These are phyloP conservation scores for Drosophila borborema DNA, from an alignment of 2,888 invertebrate species.

Conservation along the genomic window DNA sequence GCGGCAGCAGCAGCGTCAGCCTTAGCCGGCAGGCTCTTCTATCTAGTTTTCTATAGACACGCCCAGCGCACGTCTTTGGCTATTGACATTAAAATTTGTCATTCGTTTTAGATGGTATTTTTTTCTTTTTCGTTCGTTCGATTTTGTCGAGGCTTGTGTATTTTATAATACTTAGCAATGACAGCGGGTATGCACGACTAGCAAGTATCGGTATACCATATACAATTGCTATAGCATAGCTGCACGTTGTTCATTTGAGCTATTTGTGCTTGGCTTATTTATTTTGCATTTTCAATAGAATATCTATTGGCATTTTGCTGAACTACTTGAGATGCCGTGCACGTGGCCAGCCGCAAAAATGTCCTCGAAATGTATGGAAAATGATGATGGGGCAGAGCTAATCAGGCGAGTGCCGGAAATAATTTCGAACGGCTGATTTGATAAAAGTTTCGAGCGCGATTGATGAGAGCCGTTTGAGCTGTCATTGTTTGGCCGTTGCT, in stretches of 20 bases:
- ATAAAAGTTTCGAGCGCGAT: slow-evolving; percentile 61
- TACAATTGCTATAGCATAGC: slow-evolving; percentile 3
- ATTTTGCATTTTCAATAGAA: slow-evolving; percentile 59
- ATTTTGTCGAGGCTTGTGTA: slow-evolving; percentile 24
- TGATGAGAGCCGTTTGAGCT: slow-evolving; percentile 68
- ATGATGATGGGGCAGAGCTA: slow-evolving; percentile 61
- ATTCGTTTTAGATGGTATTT: slow-evolving; percentile 54
- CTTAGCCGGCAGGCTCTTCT: background rate
- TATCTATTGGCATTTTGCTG: background rate
- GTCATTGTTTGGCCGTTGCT: slow-evolving; percentile 66
- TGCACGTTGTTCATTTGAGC: background rate
- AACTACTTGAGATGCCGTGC: slow-evolving; percentile 68
- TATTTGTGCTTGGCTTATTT: slow-evolving; percentile 33
- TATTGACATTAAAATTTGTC: slow-evolving; percentile 81
- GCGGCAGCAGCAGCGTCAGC: background rate
- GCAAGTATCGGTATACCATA: background rate
- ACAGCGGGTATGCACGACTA: background rate
- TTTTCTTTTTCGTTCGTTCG: slow-evolving; percentile 30
- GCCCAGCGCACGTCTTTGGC: slow-evolving; percentile 61
- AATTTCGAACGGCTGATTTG: slow-evolving; percentile 62
- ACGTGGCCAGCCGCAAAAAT: slow-evolving; percentile 70
- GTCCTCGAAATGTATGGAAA: slow-evolving; percentile 36
- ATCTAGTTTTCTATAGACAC: slow-evolving; percentile 5
- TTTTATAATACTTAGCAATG: slow-evolving; percentile 21
- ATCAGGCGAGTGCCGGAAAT: slow-evolving; percentile 75